Evolutionary conservation across 2,888 invertebrate genomes (phyloP), one percentile per base, ranked within the genome.

Genomic region (Eupsilia transversa): DNA sequence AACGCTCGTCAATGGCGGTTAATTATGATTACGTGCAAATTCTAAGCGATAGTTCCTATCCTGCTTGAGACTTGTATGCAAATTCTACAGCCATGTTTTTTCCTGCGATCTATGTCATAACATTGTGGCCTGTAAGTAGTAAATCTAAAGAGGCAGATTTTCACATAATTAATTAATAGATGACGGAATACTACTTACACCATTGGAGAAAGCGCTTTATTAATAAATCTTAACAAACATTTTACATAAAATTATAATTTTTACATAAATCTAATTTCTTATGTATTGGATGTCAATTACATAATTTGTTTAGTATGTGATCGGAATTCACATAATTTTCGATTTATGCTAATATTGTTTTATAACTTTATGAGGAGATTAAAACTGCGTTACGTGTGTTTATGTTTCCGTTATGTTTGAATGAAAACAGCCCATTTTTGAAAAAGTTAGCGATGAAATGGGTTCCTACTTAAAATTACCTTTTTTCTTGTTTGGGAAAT

Each of bases 241-340:
- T 57, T 68, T 27, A 63, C 6, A 60, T 68, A 60, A 54, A 77
- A 64, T 20, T 43, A n/a, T 6, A 30, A 0, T 41, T 57, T 77
- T 70, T 30, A 79, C 61, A 71, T 83, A 79, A 83, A 70, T 83
- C 60, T 66, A 12, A 60, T 78, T 61, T 54, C 20, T 49, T 66
- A 77, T 35, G 14, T 52, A 64, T 80, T 46, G 33, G 52, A 5
- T 14, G 10, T 23, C 7, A n/a, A 33, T 76, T 76, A 61, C 10
- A 56, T 74, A 74, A 77, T 80, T 46, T 33, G 23, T 38, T 72
- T 23, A 27, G 14, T 30, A 17, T 14, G 14, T 43, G 20, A 46
- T 52, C 30, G 35, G 23, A 73, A 49, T 74, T 57, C 3, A 20
- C 1, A 4, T 54, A 52, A 7, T 73, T 59, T 52, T 30, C 14